Evolutionary conservation across 2,888 invertebrate species (phyloP).

Genomic region (Drepanosiphum platanoidis): DNA sequence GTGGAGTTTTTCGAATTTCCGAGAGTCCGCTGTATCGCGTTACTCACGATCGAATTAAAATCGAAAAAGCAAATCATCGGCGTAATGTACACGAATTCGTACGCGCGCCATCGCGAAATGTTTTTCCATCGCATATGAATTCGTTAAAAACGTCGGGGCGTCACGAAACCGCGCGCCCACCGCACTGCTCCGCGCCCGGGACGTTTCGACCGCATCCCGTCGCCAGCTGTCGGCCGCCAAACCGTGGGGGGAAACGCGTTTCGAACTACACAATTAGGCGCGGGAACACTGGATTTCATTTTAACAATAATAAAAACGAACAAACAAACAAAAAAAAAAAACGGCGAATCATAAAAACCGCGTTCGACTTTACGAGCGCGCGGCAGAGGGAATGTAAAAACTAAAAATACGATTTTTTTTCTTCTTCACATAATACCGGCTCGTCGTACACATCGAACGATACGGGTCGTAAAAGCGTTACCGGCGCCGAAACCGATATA

Average conservation of each 20-base stretch:
- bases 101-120: too few relatives aligned
- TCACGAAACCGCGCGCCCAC: not conserved
- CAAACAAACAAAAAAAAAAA: not conserved
- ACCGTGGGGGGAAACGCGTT: not conserved
- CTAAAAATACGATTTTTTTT: not conserved
- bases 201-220: slow-evolving; percentile 8
- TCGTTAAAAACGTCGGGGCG: not conserved
- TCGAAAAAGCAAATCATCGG: too few relatives aligned
- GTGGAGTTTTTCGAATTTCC: too few relatives aligned
- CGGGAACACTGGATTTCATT: not conserved
- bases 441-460: not conserved
- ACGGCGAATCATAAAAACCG: not conserved
- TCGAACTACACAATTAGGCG: not conserved
- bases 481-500: not conserved
- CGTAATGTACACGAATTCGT: too few relatives aligned
- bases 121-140: not conserved
- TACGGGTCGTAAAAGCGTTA: not conserved
- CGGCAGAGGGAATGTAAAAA: not conserved
- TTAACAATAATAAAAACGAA: not conserved
- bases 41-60: too few relatives aligned
- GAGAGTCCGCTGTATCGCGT: too few relatives aligned
- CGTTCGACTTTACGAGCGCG: not conserved
- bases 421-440: too few relatives aligned
- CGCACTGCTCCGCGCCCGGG: not conserved
- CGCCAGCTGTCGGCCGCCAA: not conserved